Evolutionary conservation across 2,797 vertebrate species (phyloP), one percentile per base, ranked within the genome.

Genomic region (Ctenosaura bakeri): DNA sequence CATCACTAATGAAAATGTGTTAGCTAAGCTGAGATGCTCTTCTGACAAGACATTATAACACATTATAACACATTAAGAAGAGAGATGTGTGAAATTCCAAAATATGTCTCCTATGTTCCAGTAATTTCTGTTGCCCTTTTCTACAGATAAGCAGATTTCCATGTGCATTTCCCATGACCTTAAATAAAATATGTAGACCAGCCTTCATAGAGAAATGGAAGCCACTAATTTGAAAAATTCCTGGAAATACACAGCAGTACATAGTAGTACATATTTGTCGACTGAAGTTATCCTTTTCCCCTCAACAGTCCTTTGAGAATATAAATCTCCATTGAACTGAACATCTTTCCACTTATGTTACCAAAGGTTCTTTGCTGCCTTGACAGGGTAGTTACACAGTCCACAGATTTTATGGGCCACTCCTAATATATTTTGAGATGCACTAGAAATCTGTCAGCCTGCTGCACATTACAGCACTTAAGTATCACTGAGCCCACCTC

Each of bases 381-480:
- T 94, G 93, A 88, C 88, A 90, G 66, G 92, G 92, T 89, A 95
- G 62, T 91, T 95, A 89, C 90, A 93, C 64, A 95, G 64, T 82
- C 87, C 89, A 93, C 66, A 80, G 93, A 90, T 89, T 95, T 93
- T 90, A 89, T 88, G 50, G 83, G 42, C 24, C 83, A 90, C 87
- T 92, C 89, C 79, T 83, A 93, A 92, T 46, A 74, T 86, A 90
- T 94, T 92, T 91, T 84, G 85, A 35, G 83, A 79, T 81, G 8
- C 92, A 91, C 88, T 94, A 79, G 84, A 86, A 94, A 91, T 92
- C 89, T 94, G 82, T 42, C 69, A 92, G 62, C 84, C 80, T 66
- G 29, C 0, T 71, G 83, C 77, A 71, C 77, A 86, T 54, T 85
- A 38, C 42, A 10, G 13, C 73, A 62, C 59, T 92, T 89, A 52